A percentile compares a stretch with the other conserved stretches of the same genome.
Conservation (phyloP, 2,888 invertebrate genomes). For the Oxyteleia sp. region DNA sequence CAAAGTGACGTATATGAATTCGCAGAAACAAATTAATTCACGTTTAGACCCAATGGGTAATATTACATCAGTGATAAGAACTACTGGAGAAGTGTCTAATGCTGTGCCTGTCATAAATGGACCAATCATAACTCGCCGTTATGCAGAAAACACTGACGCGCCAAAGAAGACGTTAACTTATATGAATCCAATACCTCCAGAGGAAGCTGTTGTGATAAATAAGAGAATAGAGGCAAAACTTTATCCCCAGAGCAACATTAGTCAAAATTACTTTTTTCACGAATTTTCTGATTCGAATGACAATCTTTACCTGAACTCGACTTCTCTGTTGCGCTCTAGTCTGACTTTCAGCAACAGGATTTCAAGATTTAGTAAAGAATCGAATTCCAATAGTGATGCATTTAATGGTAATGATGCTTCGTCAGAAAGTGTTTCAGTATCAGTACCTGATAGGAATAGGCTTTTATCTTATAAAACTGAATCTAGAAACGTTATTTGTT, state of each 20-base stretch:
- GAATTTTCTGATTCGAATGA: constrained; percentile 68
- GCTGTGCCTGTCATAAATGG: constrained; percentile 88
- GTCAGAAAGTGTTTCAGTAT: constrained; percentile 19
- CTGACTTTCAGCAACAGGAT: constrained; percentile 39
- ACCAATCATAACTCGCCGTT: constrained; percentile 85
- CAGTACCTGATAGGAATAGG: constrained; percentile 54
- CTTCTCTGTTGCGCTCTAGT: constrained; percentile 61
- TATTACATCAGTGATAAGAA: constrained; percentile 82
- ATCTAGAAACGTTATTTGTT: constrained; percentile 39
- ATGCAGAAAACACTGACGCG: constrained; percentile 75
- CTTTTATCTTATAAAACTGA: constrained; percentile 22
- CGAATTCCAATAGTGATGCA: constrained; percentile 41
- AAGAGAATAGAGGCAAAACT: constrained; percentile 85
- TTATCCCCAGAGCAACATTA: constrained; percentile 80
- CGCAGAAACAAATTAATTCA: constrained; percentile 81
- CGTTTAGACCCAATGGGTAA: constrained; percentile 83
- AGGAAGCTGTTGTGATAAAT: constrained; percentile 84
- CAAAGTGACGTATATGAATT: constrained; percentile 73
- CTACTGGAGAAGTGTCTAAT: constrained; percentile 83
- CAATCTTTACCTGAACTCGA: constrained; percentile 41
- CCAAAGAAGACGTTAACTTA: constrained; percentile 82
- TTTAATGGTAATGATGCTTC: constrained; percentile 31
- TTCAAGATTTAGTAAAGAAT: constrained; percentile 21
- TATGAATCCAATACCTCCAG: constrained; percentile 84
- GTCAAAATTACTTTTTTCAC: constrained; percentile 80